phyloP scores from a whole-genome alignment of 2,888 invertebrate genomes.

The Sericinus montela region DNA sequence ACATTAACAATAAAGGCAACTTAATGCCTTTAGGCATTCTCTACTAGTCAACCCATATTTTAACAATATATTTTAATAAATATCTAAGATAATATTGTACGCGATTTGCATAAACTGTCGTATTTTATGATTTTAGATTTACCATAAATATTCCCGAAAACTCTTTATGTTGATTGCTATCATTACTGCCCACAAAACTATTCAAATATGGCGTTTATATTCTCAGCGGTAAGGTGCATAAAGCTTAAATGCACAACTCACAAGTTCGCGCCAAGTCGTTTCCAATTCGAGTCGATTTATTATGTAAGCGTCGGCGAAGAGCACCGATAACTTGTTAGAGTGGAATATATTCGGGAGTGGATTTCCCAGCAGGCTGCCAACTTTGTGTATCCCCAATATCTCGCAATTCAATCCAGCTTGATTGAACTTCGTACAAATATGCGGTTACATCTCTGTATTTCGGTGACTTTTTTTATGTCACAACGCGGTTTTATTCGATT shows the following conservation, averaged over 20 bases:
- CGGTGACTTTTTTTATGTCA: no score
- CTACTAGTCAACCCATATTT: no score
- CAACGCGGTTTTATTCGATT: no score
- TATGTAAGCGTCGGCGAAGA: conserved; percentile 20
- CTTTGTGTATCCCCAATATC: not conserved
- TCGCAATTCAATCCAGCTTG: conserved; percentile 8
- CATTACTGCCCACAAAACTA: not conserved
- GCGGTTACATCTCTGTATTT: not conserved
- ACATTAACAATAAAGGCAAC: no score
- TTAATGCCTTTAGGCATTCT: no score
- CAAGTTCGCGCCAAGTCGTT: not conserved
- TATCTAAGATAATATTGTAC: no score
- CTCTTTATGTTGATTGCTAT: not conserved
- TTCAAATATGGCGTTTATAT: not conserved
- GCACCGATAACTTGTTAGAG: conserved; percentile 23
- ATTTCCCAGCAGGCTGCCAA: conserved; percentile 18
- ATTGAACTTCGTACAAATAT: no score
- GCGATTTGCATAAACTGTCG: no score
- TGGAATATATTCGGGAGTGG: conserved; percentile 27
- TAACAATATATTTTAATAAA: no score
- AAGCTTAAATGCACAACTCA: not conserved
- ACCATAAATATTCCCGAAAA: not conserved
- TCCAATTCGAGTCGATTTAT: conserved; percentile 16
- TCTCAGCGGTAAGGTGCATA: not conserved
- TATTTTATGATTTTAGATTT: not conserved